Evolutionary conservation across 2,113 vertebrate genomes (phyloP), one percentile per base, ranked within the genome.

Genomic region (Brachypodius melanocephalos): DNA sequence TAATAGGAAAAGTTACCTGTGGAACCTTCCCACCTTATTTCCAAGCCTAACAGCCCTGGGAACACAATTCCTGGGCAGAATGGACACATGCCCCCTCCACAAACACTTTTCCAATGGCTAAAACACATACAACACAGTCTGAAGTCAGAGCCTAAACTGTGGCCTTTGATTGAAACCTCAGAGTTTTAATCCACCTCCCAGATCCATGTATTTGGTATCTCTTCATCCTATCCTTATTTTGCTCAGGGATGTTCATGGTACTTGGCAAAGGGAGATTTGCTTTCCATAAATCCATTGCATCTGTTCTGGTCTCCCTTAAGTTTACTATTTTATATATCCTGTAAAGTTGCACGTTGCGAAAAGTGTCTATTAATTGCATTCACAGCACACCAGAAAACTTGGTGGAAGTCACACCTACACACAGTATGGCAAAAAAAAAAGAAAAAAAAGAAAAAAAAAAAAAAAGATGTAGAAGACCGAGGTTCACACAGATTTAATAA

Each of bases 81-180:
- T 17, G 25, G 32, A 69, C 17, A 7, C 18, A 4, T 0, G 0
- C 0, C 1, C 4, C 6, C 14, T 22, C 38, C 0, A 0, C 7
- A 38, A 48, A 38, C 7, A 46, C 17, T 63, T 29, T 38, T 21
- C 36, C 26, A 24, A 2, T 6, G 6, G 7, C 12, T 42, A 28
- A 79, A 85, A 75, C 24, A 42, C 22, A 17, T 5, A 1, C 11
- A 51, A n/a, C 12, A 38, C 21, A 34, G 7, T 31, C 61, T 72
- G 28, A 83, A 83, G 28, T 49, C 62, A 79, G 43, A 85, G 19
- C 20, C 32, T 62, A 38, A 74, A 66, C 9, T 21, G 36, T 1
- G 6, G 21, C 9, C 22, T 17, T 77, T 21, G 32, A 42, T 34
- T 63, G 42, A 83, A 90, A 28, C 19, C 17, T 73, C 29, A 14